phyloP scores from a whole-genome alignment of 1,140 invertebrate species.

The Melanaphis sacchari region DNA sequence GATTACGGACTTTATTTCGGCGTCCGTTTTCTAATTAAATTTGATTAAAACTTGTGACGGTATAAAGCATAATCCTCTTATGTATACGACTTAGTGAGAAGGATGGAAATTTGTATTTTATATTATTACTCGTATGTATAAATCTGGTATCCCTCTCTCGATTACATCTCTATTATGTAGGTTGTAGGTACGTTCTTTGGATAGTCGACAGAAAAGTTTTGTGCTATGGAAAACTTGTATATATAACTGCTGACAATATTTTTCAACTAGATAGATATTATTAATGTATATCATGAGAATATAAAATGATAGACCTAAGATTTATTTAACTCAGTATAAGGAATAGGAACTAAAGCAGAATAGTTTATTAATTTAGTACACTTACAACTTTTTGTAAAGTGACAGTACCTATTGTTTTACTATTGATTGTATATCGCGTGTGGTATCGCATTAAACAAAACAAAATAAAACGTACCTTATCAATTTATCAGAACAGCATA shows the following conservation, averaged over 20 bases:
- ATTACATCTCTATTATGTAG: slow-evolving; percentile 6
- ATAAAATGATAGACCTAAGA: background rate
- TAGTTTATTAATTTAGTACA: background rate
- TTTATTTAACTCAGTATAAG: background rate
- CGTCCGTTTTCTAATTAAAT: slow-evolving; percentile 56
- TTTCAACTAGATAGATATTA: background rate
- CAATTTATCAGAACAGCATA: background rate
- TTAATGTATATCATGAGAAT: background rate
- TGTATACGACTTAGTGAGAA: slow-evolving; percentile 33
- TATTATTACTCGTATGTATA: slow-evolving; percentile 27
- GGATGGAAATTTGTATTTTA: slow-evolving; percentile 47
- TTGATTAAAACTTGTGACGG: slow-evolving; percentile 54
- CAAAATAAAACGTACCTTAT: background rate
- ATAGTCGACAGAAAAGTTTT: slow-evolving; percentile 9
- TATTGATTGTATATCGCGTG: background rate
- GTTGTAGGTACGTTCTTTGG: background rate
- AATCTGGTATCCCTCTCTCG: background rate
- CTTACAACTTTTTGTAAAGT: background rate
- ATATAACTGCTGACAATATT: background rate
- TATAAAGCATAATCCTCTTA: slow-evolving; percentile 52
- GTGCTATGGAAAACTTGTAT: background rate
- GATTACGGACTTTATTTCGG: slow-evolving; percentile 48
- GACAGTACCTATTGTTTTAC: background rate
- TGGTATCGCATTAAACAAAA: background rate
- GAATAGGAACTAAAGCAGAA: background rate